Evolutionary conservation across 92 coral and sea anemone species (phyloP).

Genomic region (Blastomussa wellsi): DNA sequence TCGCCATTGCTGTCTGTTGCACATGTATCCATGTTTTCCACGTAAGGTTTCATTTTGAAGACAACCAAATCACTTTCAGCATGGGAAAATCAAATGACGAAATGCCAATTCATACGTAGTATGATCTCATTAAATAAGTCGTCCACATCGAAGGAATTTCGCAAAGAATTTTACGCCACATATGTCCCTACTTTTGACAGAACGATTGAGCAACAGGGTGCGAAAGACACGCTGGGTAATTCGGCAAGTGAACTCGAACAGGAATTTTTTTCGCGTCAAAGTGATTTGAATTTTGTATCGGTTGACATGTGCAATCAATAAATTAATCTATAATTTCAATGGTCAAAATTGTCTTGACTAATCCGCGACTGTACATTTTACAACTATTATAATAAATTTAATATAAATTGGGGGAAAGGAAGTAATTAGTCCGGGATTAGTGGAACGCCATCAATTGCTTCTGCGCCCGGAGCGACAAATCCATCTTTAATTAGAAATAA

Average conservation of each 20-base stretch:
- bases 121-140: neutral
- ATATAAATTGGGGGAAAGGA: too few relatives aligned
- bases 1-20: neutral
- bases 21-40: slow-evolving; percentile 6
- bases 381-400: neutral
- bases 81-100: neutral
- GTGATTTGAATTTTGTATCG: too few relatives aligned
- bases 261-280: neutral
- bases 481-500: too few relatives aligned
- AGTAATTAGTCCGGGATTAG: too few relatives aligned
- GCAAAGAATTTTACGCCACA: neutral
- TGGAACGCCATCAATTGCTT: too few relatives aligned
- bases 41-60: slow-evolving; percentile 41
- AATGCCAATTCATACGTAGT: slow-evolving; percentile 17
- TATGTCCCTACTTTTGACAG: neutral
- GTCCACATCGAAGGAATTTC: neutral
- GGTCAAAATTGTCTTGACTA: neutral
- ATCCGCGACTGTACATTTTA: neutral
- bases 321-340: neutral
- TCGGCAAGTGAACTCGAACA: neutral
- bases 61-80: neutral
- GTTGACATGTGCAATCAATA: neutral
- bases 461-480: too few relatives aligned
- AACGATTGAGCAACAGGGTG: neutral
- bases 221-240: slow-evolving; percentile 16